Conservation (phyloP, 2,888 invertebrate genomes). For the Brachyopa scutellaris region DNA sequence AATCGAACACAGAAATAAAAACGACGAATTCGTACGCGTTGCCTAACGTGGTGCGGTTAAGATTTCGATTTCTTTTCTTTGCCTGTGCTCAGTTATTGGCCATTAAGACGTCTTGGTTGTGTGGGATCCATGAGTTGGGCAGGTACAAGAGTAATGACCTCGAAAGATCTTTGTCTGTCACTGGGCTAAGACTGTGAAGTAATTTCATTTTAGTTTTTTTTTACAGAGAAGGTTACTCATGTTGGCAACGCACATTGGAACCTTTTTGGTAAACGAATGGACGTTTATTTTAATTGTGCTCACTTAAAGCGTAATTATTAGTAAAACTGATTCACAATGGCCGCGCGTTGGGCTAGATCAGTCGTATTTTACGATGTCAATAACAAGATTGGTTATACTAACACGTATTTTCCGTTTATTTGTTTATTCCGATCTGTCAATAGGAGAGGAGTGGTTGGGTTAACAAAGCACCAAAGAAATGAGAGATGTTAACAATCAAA, state of each 20-base stretch:
- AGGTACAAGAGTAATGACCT: slow-evolving; percentile 67
- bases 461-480: too few relatives aligned
- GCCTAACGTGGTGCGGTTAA: slow-evolving; percentile 19
- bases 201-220: not conserved
- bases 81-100: not conserved
- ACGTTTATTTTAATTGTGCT: slow-evolving; percentile 3
- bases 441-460: not conserved
- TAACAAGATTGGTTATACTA: not conserved
- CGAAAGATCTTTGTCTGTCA: slow-evolving; percentile 36
- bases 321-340: slow-evolving; percentile 23
- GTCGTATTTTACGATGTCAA: not conserved
- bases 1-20: not conserved
- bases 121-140: slow-evolving; percentile 2
- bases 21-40: slow-evolving; percentile 23
- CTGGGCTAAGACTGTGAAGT: slow-evolving; percentile 19
- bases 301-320: slow-evolving; percentile 4
- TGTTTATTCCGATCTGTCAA: not conserved
- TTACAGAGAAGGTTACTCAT: slow-evolving; percentile 35
- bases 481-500: too few relatives aligned
- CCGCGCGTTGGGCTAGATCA: slow-evolving; percentile 4
- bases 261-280: too few relatives aligned
- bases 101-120: not conserved
- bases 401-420: not conserved
- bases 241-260: slow-evolving; percentile 39
- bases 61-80: slow-evolving; percentile 30